Percentiles rank a stretch among this genome's conserved stretches.
These are phyloP conservation scores for Drosophila eohydei DNA, from an alignment of 2,888 invertebrate species.

Conservation along the genomic window DNA sequence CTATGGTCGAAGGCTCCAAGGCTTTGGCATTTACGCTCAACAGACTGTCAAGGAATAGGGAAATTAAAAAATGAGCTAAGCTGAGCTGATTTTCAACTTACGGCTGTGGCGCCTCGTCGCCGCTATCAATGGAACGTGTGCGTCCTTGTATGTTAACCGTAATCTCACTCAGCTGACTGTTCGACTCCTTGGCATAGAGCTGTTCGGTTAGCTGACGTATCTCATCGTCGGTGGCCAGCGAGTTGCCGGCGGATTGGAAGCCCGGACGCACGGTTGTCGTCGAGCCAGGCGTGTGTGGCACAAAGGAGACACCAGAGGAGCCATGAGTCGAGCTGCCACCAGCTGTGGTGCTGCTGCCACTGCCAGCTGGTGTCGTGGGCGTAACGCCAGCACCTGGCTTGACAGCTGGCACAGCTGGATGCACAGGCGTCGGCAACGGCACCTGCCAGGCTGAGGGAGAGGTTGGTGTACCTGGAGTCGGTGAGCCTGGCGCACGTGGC, in stretches of 20 bases:
- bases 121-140: slow-evolving; percentile 89
- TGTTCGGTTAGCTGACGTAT: slow-evolving; percentile 89
- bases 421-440: slow-evolving; percentile 67
- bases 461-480: slow-evolving; percentile 35
- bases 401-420: slow-evolving; percentile 38
- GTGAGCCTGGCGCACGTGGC: slow-evolving; percentile 55
- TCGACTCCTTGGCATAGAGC: slow-evolving; percentile 89
- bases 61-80: background rate
- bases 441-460: slow-evolving; percentile 70
- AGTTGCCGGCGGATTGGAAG: slow-evolving; percentile 83
- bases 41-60: slow-evolving; percentile 86
- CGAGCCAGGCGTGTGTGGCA: slow-evolving; percentile 65
- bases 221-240: slow-evolving; percentile 88
- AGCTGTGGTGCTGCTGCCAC: background rate
- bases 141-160: slow-evolving; percentile 90
- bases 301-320: slow-evolving; percentile 64
- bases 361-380: slow-evolving; percentile 17
- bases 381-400: slow-evolving; percentile 21
- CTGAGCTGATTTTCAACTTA: slow-evolving; percentile 85
- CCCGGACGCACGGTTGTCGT: slow-evolving; percentile 79
- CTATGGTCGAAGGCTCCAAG: slow-evolving; percentile 88
- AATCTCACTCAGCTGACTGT: slow-evolving; percentile 90
- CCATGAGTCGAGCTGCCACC: background rate
- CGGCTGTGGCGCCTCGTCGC: slow-evolving; percentile 91
- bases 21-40: slow-evolving; percentile 88